Conservation (phyloP, 1,140 invertebrate species). For the Agrilus planipennis region DNA sequence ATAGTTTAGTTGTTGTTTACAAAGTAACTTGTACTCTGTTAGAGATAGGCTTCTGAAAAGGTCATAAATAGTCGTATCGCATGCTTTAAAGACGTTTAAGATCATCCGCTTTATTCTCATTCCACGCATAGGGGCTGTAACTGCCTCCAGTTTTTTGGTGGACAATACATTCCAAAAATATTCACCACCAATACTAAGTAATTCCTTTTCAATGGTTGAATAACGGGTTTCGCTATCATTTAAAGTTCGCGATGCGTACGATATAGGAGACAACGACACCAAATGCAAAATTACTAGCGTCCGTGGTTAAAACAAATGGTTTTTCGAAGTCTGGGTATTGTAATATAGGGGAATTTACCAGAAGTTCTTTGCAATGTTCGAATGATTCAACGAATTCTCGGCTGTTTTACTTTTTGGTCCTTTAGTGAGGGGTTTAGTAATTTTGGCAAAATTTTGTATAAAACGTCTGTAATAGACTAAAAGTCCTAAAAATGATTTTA, state of each 20-base stretch:
- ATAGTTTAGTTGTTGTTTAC: no score
- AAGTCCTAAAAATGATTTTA: constrained; percentile 20
- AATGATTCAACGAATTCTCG: no score
- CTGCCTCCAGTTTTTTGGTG: no score
- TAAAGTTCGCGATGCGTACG: constrained; percentile 6
- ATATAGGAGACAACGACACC: constrained; percentile 21
- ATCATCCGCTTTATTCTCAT: no score
- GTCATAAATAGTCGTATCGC: no score
- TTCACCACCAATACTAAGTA: constrained; percentile 10
- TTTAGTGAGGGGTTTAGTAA: constrained; percentile 11
- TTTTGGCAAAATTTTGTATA: constrained; percentile 10
- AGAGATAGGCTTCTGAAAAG: no score
- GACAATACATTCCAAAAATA: no score
- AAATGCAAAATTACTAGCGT: constrained; percentile 24
- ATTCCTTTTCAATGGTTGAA: constrained; percentile 10
- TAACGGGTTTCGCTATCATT: constrained; percentile 9
- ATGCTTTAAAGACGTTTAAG: no score
- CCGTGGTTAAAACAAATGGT: constrained; percentile 25
- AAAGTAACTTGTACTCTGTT: no score
- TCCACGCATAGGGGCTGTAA: no score
- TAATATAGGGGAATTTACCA: no score
- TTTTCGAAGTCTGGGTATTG: constrained; percentile 25
- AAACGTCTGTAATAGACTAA: constrained; percentile 11
- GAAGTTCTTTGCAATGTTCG: no score
- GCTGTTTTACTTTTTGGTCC: constrained; percentile 6